phyloP scores from a whole-genome alignment of 2,113 vertebrate genomes.

The Paraplagusia blochii region DNA sequence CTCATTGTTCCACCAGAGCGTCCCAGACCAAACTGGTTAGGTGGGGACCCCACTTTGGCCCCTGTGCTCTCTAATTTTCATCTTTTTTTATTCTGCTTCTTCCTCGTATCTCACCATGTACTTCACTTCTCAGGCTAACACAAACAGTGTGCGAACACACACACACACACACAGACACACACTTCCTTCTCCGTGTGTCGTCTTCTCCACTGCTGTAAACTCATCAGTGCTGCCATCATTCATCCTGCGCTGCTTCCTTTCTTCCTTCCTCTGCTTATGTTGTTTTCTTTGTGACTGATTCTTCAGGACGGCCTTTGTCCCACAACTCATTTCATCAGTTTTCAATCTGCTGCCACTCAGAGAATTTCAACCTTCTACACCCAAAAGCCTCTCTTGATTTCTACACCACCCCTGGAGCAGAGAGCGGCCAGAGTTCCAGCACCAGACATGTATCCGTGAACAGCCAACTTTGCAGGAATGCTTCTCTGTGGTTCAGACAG shows the following conservation, averaged over 20 bases:
- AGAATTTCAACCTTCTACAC: too few species aligned
- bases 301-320: conserved; percentile 61
- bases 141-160: conserved; percentile 25
- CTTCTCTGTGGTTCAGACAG: too few species aligned
- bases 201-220: conserved; percentile 44
- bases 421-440: too few species aligned
- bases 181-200: conserved; percentile 26
- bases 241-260: conserved; percentile 62
- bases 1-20: conserved; percentile 76
- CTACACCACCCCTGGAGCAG: too few species aligned
- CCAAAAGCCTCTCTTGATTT: too few species aligned
- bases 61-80: conserved; percentile 42
- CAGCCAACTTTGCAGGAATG: too few species aligned
- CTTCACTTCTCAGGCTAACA: conserved; percentile 7
- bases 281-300: conserved; percentile 66
- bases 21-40: conserved; percentile 75
- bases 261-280: conserved; percentile 58
- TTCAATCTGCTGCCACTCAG: conserved; percentile 51
- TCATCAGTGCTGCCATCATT: conserved; percentile 49
- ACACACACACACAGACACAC: conserved; percentile 15
- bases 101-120: conserved; percentile 20
- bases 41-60: conserved; percentile 70
- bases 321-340: conserved; percentile 64
- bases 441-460: too few species aligned
- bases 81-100: conserved; percentile 26